phyloP scores from a whole-genome alignment of 2,113 vertebrate species.

The Willisornis vidua region DNA sequence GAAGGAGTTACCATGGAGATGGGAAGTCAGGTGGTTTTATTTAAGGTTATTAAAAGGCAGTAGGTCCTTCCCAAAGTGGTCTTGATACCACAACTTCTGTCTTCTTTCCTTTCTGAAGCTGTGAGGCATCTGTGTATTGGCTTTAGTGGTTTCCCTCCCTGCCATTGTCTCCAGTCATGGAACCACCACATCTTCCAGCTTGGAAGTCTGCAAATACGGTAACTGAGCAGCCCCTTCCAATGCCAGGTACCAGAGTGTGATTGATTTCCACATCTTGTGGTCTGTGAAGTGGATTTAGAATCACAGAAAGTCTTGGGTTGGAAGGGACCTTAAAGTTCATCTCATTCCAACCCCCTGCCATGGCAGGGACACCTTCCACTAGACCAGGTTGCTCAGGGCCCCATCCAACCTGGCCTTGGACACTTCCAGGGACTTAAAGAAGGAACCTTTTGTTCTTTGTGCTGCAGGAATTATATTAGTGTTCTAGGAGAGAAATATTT shows the following conservation, averaged over 20 bases:
- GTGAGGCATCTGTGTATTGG: background rate
- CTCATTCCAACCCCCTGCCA: fast-evolving
- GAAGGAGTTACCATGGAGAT: background rate
- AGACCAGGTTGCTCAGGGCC: background rate
- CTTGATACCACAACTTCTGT: background rate
- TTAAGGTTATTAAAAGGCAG: background rate
- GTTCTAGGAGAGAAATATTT: background rate
- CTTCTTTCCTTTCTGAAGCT: background rate
- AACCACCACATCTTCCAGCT: background rate
- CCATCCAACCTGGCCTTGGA: background rate
- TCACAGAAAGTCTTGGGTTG: background rate
- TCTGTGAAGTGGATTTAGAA: background rate
- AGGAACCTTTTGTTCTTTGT: background rate
- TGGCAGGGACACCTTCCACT: background rate
- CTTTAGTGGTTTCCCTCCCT: background rate
- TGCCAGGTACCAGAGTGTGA: background rate
- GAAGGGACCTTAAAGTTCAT: background rate
- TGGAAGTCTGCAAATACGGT: background rate
- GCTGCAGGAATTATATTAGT: background rate
- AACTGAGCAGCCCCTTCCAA: background rate
- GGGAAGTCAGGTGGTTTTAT: background rate
- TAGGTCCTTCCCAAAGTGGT: background rate
- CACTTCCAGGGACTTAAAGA: background rate
- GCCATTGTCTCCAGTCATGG: background rate
- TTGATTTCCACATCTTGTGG: background rate